phyloP scores from a whole-genome alignment of 2,888 invertebrate species.

The Germaria angustata region DNA sequence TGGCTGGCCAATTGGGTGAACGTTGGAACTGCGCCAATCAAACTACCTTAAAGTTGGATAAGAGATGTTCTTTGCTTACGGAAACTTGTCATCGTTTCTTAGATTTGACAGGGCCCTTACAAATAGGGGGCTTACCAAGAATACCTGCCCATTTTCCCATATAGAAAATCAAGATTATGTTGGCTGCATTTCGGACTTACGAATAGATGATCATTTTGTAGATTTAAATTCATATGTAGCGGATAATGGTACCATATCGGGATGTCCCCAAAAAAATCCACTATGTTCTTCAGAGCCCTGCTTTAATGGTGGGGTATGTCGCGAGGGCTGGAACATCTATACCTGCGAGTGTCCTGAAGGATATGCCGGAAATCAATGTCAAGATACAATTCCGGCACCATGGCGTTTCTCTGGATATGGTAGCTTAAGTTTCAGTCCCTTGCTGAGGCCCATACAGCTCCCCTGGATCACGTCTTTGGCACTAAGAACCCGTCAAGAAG shows the following conservation, averaged over 20 bases:
- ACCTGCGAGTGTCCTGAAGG: conserved; percentile 92
- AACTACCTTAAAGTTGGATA: conserved; percentile 86
- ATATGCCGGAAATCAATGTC: conserved; percentile 94
- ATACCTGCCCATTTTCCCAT: conserved; percentile 89
- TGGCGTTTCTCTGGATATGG: conserved; percentile 93
- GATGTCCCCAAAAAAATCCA: conserved; percentile 91
- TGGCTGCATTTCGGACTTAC: conserved; percentile 94
- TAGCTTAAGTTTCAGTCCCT: conserved; percentile 91
- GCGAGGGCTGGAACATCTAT: conserved; percentile 93
- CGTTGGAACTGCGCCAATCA: conserved; percentile 91
- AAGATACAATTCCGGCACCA: conserved; percentile 87
- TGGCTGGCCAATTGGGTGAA: conserved; percentile 87
- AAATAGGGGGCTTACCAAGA: conserved; percentile 93
- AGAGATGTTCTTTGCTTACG: conserved; percentile 86
- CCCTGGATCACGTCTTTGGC: conserved; percentile 95
- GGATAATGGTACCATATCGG: conserved; percentile 92
- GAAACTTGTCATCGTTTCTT: conserved; percentile 92
- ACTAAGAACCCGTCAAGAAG: conserved; percentile 87
- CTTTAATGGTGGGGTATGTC: conserved; percentile 92
- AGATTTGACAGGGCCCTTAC: conserved; percentile 95
- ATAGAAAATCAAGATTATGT: conserved; percentile 90
- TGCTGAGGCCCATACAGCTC: conserved; percentile 90
- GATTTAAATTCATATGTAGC: conserved; percentile 94
- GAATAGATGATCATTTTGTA: conserved; percentile 91
- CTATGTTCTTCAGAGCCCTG: conserved; percentile 93